These are phyloP conservation scores for Leptinotarsa peninsularis DNA, from an alignment of 2,888 invertebrate genomes.

Conservation along the genomic window DNA sequence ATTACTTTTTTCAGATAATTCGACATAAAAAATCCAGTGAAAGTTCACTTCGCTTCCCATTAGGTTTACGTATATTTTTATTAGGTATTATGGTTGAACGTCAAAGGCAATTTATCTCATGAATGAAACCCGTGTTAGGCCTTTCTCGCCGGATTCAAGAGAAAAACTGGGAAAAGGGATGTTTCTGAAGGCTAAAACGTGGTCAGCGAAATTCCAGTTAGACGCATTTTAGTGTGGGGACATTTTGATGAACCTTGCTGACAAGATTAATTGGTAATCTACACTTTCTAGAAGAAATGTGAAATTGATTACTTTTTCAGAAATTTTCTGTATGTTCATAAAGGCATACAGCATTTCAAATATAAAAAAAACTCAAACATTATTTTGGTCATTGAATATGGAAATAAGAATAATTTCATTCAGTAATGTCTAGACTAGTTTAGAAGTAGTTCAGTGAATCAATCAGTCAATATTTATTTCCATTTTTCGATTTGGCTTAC, in stretches of 20 bases:
- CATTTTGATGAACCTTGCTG: not conserved
- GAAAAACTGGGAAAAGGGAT: not conserved
- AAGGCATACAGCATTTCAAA: too few relatives aligned
- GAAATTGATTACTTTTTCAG: too few relatives aligned
- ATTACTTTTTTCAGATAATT: not conserved
- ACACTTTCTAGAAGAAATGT: too few relatives aligned
- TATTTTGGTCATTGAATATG: too few relatives aligned
- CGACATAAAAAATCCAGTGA: not conserved
- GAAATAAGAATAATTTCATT: too few relatives aligned
- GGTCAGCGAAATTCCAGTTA: not conserved
- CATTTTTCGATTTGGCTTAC: too few relatives aligned
- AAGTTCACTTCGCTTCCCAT: constrained; percentile 11
- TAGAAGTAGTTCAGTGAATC: too few relatives aligned
- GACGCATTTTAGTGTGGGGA: not conserved
- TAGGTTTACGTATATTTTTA: constrained; percentile 1
- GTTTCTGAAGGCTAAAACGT: not conserved
- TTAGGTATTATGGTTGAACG: constrained; percentile 16
- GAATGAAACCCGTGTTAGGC: not conserved
- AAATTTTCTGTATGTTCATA: too few relatives aligned
- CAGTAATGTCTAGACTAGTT: too few relatives aligned
- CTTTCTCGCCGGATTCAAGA: not conserved
- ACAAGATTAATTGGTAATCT: too few relatives aligned
- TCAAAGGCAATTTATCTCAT: constrained; percentile 11
- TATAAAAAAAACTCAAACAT: too few relatives aligned
- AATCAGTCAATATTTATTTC: too few relatives aligned